phyloP scores from a whole-genome alignment of 2,888 invertebrate genomes.

The Andricus curvator region DNA sequence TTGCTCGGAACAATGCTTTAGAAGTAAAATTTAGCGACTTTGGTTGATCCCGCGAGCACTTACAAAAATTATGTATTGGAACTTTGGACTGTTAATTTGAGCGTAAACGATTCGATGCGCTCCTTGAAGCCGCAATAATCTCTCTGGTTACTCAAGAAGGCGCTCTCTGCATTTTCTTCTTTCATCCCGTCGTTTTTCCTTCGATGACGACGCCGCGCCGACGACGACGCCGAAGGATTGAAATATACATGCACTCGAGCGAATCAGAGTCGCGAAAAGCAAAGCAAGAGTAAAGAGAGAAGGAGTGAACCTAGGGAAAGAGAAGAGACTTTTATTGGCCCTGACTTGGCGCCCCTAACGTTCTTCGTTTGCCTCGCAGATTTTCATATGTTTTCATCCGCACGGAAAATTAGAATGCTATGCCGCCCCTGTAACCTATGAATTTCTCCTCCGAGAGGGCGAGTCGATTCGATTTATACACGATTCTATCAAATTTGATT shows the following conservation, averaged over 20 bases:
- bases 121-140: slow-evolving; percentile 51
- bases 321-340: slow-evolving; percentile 76
- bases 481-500: slow-evolving; percentile 28
- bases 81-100: slow-evolving; percentile 55
- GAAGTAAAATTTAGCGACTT: not conserved
- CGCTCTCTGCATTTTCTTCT: slow-evolving; percentile 43
- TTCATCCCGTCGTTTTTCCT: slow-evolving; percentile 45
- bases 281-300: slow-evolving; percentile 54
- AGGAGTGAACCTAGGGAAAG: slow-evolving; percentile 55
- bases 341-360: slow-evolving; percentile 74
- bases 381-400: slow-evolving; percentile 77
- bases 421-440: slow-evolving; percentile 55
- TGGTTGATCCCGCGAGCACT: not conserved
- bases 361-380: slow-evolving; percentile 75
- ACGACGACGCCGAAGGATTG: slow-evolving; percentile 54
- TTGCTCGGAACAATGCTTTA: not conserved
- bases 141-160: slow-evolving; percentile 17
- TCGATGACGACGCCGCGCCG: slow-evolving; percentile 50
- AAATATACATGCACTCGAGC: slow-evolving; percentile 58
- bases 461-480: slow-evolving; percentile 54
- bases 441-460: slow-evolving; percentile 51
- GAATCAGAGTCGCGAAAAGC: slow-evolving; percentile 54
- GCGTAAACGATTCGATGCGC: slow-evolving; percentile 60
- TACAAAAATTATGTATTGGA: not conserved
- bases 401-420: slow-evolving; percentile 77